phyloP scores from a whole-genome alignment of 2,888 invertebrate genomes.

The Trachelus iudaicus region DNA sequence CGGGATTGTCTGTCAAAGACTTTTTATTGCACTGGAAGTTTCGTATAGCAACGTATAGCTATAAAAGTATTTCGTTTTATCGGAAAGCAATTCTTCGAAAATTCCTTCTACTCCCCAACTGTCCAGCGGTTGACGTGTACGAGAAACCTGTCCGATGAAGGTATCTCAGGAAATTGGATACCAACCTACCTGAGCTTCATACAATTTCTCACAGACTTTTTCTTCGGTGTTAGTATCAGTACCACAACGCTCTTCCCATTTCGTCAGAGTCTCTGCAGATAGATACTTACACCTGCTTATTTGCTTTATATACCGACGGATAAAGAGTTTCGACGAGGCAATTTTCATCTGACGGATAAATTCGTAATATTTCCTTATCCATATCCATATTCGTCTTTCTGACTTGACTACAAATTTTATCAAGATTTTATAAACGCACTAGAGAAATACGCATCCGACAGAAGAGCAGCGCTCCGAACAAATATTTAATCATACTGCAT shows the following conservation, averaged over 20 bases:
- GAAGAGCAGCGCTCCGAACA: too few relatives aligned
- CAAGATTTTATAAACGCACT: not conserved
- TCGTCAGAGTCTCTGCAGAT: not conserved
- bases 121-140: conserved; percentile 25
- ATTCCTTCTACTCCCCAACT: not conserved
- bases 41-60: not conserved
- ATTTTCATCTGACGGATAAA: not conserved
- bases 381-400: not conserved
- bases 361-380: not conserved
- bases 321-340: not conserved
- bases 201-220: not conserved
- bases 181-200: conserved; percentile 2
- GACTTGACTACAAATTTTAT: not conserved
- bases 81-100: not conserved
- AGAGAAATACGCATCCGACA: too few relatives aligned
- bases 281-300: not conserved
- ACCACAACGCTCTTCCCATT: not conserved
- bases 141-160: conserved; percentile 19
- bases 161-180: conserved; percentile 39
- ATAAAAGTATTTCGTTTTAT: not conserved
- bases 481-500: too few relatives aligned
- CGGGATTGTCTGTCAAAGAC: not conserved
- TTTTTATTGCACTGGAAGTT: not conserved
- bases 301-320: not conserved
- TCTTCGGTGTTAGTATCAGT: not conserved